Conservation (phyloP, 2,888 invertebrate genomes). For the Peribatodes rhomboidaria region DNA sequence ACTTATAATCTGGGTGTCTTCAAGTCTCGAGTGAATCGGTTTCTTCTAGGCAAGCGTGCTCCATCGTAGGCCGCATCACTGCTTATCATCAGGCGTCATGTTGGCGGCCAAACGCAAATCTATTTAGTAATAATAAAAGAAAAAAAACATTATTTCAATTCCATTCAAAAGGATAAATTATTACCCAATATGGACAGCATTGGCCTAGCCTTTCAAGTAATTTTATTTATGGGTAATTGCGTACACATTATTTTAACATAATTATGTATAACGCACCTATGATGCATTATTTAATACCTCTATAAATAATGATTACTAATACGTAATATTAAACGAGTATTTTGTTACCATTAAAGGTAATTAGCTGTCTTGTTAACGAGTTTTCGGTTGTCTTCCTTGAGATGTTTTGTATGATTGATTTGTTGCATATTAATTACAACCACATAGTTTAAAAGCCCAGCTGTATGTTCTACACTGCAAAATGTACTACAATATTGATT, state of each 20-base stretch:
- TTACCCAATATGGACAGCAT: neutral
- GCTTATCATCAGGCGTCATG: no score
- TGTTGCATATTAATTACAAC: conserved; percentile 10
- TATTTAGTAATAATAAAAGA: no score
- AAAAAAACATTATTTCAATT: neutral
- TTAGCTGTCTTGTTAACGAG: conserved; percentile 5
- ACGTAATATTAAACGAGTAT: conserved; percentile 10
- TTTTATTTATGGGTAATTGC: neutral
- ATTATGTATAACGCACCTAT: neutral
- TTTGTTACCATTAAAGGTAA: conserved; percentile 19
- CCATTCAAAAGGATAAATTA: no score
- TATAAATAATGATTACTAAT: conserved; percentile 1
- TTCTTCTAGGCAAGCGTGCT: no score
- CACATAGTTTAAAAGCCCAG: neutral
- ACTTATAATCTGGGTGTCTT: no score
- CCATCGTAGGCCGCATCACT: no score
- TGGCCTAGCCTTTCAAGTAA: neutral
- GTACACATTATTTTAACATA: neutral
- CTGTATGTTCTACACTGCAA: no score
- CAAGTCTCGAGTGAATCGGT: no score
- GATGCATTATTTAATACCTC: neutral
- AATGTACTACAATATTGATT: no score
- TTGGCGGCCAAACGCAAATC: no score
- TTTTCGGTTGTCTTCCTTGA: conserved; percentile 17
- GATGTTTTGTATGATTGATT: conserved; percentile 16